phyloP scores from a whole-genome alignment of 2,888 invertebrate genomes.

The Rhamphomyia laevipes region DNA sequence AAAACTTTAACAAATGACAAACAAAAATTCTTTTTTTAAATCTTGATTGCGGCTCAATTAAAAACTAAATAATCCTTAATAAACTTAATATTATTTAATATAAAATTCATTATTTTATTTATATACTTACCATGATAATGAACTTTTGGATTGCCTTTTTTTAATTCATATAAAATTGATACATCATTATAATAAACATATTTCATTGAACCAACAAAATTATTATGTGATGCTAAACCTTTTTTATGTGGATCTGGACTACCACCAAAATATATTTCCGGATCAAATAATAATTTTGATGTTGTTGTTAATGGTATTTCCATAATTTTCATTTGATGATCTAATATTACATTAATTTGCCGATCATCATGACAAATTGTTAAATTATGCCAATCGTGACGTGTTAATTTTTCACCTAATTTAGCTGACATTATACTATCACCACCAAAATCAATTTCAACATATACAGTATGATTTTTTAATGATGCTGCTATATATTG shows the following conservation, averaged over 20 bases:
- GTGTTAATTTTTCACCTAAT: conserved; percentile 56
- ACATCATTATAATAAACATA: conserved; percentile 90
- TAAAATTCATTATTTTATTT: background rate
- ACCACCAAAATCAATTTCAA: conserved; percentile 86
- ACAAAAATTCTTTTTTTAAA: no score
- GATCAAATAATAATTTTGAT: conserved; percentile 75
- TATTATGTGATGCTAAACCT: conserved; percentile 69
- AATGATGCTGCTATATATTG: conserved; percentile 85
- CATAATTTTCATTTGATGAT: conserved; percentile 55
- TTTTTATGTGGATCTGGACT: conserved; percentile 74
- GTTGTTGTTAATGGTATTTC: conserved; percentile 48
- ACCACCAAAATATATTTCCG: conserved; percentile 85
- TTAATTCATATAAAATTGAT: conserved; percentile 78
- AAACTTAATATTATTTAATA: background rate
- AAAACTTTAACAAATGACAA: no score
- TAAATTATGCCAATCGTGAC: conserved; percentile 79
- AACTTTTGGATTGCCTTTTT: conserved; percentile 74
- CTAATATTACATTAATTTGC: conserved; percentile 60
- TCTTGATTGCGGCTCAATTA: no score
- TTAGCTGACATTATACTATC: conserved; percentile 58
- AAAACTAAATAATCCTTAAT: background rate
- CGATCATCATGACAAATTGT: conserved; percentile 73
- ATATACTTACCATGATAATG: conserved; percentile 50
- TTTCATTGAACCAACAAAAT: conserved; percentile 80
- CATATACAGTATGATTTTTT: conserved; percentile 67